phyloP scores from a whole-genome alignment of 2,888 invertebrate genomes.

The Ashinkailepas kermadecensis region DNA sequence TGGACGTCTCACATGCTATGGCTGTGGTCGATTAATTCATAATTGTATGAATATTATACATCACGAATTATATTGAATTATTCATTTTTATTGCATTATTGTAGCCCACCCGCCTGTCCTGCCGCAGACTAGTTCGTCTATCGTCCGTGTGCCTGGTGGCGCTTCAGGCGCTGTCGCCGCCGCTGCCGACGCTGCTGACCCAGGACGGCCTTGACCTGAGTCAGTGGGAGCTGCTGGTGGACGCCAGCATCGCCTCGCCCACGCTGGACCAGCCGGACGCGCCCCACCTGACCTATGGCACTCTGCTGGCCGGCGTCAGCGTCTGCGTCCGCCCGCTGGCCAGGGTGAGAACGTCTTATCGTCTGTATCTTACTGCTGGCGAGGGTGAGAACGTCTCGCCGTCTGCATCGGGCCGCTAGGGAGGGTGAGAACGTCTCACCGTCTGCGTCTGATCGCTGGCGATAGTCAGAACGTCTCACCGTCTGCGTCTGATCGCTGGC shows the following conservation, averaged over 20 bases:
- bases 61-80: too few relatives aligned
- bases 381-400: too few relatives aligned
- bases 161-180: constrained; percentile 27
- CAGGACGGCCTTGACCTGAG: constrained; percentile 13
- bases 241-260: constrained; percentile 24
- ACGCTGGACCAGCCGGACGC: constrained; percentile 25
- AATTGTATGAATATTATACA: too few relatives aligned
- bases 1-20: too few relatives aligned
- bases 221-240: constrained; percentile 17
- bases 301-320: constrained; percentile 24
- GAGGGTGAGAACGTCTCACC: too few relatives aligned
- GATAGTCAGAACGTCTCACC: too few relatives aligned
- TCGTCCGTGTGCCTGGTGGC: constrained; percentile 23
- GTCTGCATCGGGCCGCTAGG: too few relatives aligned
- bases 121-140: background rate
- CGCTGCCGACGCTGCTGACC: constrained; percentile 23
- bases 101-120: background rate
- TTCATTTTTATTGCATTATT: too few relatives aligned
- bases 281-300: constrained; percentile 25
- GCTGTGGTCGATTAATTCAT: too few relatives aligned
- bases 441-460: too few relatives aligned
- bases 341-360: background rate
- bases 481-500: too few relatives aligned
- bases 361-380: too few relatives aligned
- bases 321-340: constrained; percentile 24